phyloP scores from a whole-genome alignment of 2,888 invertebrate species.

The Drosophila gaucha region DNA sequence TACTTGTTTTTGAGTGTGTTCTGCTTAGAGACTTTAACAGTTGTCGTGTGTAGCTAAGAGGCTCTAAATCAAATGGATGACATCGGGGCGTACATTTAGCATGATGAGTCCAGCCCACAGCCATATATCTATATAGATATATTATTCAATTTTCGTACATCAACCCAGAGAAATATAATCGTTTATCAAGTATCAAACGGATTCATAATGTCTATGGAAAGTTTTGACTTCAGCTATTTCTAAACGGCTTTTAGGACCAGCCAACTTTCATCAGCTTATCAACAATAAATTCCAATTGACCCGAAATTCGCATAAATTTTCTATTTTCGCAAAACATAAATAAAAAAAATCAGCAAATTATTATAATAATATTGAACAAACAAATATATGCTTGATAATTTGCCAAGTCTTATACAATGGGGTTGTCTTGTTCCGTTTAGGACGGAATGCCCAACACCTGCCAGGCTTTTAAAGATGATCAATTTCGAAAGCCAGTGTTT shows the following conservation, averaged over 20 bases:
- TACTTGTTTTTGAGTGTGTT: background rate
- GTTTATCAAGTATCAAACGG: slow-evolving; percentile 2
- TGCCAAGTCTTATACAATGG: slow-evolving; percentile 25
- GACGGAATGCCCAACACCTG: slow-evolving; percentile 5
- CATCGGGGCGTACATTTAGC: slow-evolving; percentile 13
- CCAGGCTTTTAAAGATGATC: slow-evolving; percentile 16
- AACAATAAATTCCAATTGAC: slow-evolving; percentile 20
- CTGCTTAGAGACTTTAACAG: slow-evolving; percentile 8
- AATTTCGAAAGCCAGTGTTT: slow-evolving; percentile 50
- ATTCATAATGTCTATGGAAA: slow-evolving; percentile 14
- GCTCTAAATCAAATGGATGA: slow-evolving; percentile 33
- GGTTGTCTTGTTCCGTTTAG: background rate
- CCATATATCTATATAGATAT: background rate
- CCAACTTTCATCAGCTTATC: slow-evolving; percentile 36
- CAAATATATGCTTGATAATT: slow-evolving; percentile 1
- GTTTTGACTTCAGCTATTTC: background rate
- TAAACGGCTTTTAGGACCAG: background rate
- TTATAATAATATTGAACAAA: slow-evolving; percentile 1
- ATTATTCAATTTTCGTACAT: slow-evolving; percentile 5
- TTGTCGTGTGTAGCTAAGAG: slow-evolving; percentile 9
- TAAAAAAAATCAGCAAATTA: background rate
- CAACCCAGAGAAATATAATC: slow-evolving; percentile 2
- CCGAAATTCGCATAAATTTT: slow-evolving; percentile 26
- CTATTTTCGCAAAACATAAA: background rate
- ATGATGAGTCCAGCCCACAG: slow-evolving; percentile 28